A percentile compares a stretch with the other conserved stretches of the same genome.
These are phyloP conservation scores for Mormoops blainvillei DNA, from an alignment of 2,113 vertebrate species.

Conservation along the genomic window DNA sequence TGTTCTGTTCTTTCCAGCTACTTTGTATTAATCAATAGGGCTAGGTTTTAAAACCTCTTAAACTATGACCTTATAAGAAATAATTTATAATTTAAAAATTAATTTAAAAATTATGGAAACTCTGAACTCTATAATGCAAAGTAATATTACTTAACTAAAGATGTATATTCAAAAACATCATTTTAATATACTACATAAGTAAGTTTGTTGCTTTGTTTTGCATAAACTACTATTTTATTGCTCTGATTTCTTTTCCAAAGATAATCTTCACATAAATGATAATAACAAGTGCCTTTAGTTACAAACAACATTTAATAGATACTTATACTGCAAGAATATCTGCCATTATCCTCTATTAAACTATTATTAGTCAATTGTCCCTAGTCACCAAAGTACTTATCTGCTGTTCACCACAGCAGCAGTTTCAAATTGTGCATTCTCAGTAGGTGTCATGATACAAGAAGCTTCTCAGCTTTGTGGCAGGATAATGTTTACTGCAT, in stretches of 20 bases:
- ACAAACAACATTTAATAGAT: constrained; percentile 9
- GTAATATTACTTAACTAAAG: background rate
- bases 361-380: background rate
- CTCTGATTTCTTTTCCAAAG: constrained; percentile 45
- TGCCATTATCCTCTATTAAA: background rate
- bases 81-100: background rate
- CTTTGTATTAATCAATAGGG: background rate
- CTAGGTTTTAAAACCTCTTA: background rate
- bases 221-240: constrained; percentile 20
- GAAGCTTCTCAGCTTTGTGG: background rate
- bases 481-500: background rate
- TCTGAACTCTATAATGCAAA: background rate
- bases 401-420: background rate
- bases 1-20: background rate
- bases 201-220: background rate
- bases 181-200: background rate
- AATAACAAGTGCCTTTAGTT: constrained; percentile 31
- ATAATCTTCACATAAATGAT: constrained; percentile 10
- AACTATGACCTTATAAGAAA: background rate
- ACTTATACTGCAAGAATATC: background rate
- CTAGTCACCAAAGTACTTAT: background rate
- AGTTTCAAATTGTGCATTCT: background rate
- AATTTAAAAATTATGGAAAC: background rate
- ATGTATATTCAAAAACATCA: background rate
- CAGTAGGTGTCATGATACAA: background rate